Evolutionary conservation across 1,140 invertebrate genomes (phyloP), one percentile per base, ranked within the genome.

Genomic region (Pseudoatta argentina): DNA sequence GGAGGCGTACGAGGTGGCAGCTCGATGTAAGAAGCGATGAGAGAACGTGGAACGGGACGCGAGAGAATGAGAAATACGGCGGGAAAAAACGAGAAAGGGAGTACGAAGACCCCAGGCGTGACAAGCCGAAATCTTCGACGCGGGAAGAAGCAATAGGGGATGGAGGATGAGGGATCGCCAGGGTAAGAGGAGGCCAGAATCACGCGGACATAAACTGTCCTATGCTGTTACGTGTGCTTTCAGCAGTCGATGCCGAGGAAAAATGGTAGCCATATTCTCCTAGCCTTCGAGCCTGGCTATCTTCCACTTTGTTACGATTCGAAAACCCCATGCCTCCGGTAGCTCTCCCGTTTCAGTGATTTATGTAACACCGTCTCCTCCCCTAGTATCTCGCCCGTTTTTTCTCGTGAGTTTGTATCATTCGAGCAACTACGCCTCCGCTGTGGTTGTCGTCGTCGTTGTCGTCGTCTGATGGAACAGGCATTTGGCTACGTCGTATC

Each of bases 271-370:
- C 88, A 87, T 90, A 89, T 90, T 87, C 89, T 87, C 67, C 73
- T 81, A 59, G 69, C 73, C 73, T 89, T 90, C 87, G 69, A 89
- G 69, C 71, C 76, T n/a, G 79, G 87, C 88, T 90, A 90, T 87
- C 86, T 85, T 89, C 88, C 88, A 90, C 86, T 90, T 90, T 90
- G 89, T 90, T 90, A 90, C 89, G 79, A 90, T 90, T 90, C 88
- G 88, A 89, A 89, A 89, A 89, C 85, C 85, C 73, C 51, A 24
- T 78, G 59, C 64, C 77, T 77, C 63, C 39, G 64, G 57, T 78
- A 59, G 77, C 72, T 78, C 85, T 78, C 86, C 85, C 86, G 88
- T 89, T 86, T 48, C 71, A 59, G 86, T 90, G 89, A 90, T 90
- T 89, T 90, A 90, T 90, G 81, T 75, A 85, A 86, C 78, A 59